Conservation (phyloP, 1,140 invertebrate genomes). For the Drosophila bocki region DNA sequence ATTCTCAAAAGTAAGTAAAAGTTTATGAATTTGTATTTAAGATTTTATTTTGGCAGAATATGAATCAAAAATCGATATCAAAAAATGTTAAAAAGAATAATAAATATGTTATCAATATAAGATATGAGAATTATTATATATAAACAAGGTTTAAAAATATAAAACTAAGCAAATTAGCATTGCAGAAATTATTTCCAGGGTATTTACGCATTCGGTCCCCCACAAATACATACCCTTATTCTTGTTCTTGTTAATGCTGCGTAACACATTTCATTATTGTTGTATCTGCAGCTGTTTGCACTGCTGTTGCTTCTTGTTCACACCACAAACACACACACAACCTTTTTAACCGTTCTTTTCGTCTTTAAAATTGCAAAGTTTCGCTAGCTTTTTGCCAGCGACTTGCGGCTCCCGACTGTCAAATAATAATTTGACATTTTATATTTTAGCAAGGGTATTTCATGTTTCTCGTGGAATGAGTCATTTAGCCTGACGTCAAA, state of each 20-base stretch:
- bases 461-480: not conserved
- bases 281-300: slow-evolving; percentile 15
- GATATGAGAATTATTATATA: no score
- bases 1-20: no score
- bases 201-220: not conserved
- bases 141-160: no score
- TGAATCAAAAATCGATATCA: no score
- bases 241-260: slow-evolving; percentile 52
- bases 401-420: slow-evolving; percentile 35
- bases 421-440: slow-evolving; percentile 55
- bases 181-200: not conserved
- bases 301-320: slow-evolving; percentile 20
- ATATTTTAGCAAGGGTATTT: slow-evolving; percentile 17
- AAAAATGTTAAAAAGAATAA: no score
- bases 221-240: not conserved
- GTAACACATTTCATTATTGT: slow-evolving; percentile 58
- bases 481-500: slow-evolving; percentile 18
- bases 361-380: slow-evolving; percentile 40
- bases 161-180: no score
- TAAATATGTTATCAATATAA: no score
- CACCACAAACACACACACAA: slow-evolving; percentile 17
- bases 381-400: slow-evolving; percentile 15
- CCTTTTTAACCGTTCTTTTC: slow-evolving; percentile 39
- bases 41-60: no score
- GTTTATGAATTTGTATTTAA: no score